Conservation (phyloP, 2,888 invertebrate genomes). For the Dioctria linearis region DNA sequence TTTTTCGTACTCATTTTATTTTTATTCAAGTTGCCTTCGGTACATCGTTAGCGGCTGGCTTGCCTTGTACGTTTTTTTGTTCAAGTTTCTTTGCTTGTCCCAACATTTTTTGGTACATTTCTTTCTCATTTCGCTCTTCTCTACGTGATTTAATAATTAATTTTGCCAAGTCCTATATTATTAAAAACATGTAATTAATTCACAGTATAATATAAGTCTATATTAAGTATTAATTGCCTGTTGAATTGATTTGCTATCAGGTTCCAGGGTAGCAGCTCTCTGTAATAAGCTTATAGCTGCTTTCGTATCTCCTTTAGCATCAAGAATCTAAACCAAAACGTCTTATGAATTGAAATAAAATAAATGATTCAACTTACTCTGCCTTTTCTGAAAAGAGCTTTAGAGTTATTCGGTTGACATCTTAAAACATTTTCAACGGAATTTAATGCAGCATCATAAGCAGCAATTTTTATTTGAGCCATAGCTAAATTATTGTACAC, state of each 20-base stretch:
- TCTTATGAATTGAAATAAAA: not conserved
- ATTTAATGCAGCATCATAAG: constrained; percentile 87
- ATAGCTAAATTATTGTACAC: constrained; percentile 95
- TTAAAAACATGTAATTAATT: constrained; percentile 1
- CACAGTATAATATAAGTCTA: not conserved
- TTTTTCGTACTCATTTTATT: not conserved
- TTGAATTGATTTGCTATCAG: constrained; percentile 76
- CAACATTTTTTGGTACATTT: constrained; percentile 80
- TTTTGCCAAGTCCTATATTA: constrained; percentile 72
- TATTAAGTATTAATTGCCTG: constrained; percentile 62
- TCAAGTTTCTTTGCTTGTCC: constrained; percentile 72
- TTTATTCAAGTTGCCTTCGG: constrained; percentile 64
- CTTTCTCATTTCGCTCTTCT: constrained; percentile 76
- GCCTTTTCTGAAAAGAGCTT: constrained; percentile 91
- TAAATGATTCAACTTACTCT: constrained; percentile 70
- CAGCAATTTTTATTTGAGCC: constrained; percentile 90
- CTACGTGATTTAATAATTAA: constrained; percentile 74
- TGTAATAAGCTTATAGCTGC: constrained; percentile 79
- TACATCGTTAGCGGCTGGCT: constrained; percentile 66
- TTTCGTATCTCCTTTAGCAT: constrained; percentile 78
- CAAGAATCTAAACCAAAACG: constrained; percentile 73
- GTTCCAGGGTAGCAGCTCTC: constrained; percentile 77
- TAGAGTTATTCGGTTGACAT: constrained; percentile 90
- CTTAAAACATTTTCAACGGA: constrained; percentile 87
- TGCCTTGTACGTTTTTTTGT: constrained; percentile 66